Conservation (phyloP, 2,888 invertebrate species). For the Andricus curvator region DNA sequence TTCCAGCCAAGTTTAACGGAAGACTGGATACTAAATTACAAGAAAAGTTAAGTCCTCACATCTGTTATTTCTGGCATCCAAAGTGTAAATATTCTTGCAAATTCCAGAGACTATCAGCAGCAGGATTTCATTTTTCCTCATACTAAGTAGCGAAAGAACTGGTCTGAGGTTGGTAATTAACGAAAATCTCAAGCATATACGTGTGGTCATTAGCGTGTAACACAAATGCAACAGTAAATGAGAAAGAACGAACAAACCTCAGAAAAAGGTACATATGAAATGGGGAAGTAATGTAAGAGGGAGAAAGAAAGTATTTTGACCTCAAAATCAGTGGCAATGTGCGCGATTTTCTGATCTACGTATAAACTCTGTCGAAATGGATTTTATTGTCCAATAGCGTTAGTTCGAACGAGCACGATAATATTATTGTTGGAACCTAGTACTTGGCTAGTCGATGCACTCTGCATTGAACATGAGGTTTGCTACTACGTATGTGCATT, state of each 20-base stretch:
- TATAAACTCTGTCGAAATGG: background rate
- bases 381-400: conserved; percentile 11
- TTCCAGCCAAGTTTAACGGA: background rate
- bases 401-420: conserved; percentile 10
- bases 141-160: conserved; percentile 4
- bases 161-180: conserved; percentile 47
- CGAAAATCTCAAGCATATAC: conserved; percentile 48
- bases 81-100: background rate
- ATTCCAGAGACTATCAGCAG: background rate
- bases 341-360: background rate
- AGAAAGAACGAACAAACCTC: conserved; percentile 3
- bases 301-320: conserved; percentile 16
- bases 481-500: conserved; percentile 5
- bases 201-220: conserved; percentile 48
- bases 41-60: background rate
- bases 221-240: conserved; percentile 12
- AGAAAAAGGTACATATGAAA: background rate
- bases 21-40: background rate
- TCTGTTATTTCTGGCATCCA: background rate
- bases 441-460: conserved; percentile 30
- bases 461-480: conserved; percentile 23
- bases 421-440: conserved; percentile 25
- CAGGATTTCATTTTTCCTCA: conserved; percentile 22
- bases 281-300: conserved; percentile 4
- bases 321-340: background rate